Base-by-base conservation (phyloP, 2,113 vertebrate species). In the Aphyosemion australe region DNA sequence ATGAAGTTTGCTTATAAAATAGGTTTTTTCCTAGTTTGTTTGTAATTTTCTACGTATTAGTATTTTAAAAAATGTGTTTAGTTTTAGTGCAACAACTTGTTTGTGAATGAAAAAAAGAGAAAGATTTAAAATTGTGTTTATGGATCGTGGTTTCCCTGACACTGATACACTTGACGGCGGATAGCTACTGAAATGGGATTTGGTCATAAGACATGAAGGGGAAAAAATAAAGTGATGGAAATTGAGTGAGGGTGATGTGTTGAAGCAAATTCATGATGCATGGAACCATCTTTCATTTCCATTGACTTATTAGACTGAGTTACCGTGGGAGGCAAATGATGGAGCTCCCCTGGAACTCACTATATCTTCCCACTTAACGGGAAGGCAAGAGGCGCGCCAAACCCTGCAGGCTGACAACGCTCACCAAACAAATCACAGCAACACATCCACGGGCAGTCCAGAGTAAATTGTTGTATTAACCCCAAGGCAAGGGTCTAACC, bases 381-480 rank as follows among this genome's bases (percentile, higher is more conserved):
- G 70, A 77, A 85, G 69, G 80, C 72, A 60, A 73, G 83, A 60
- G 34, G 66, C n/a, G 18, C 62, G 70, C 73, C 83, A 82, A 77
- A 87, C 73, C 77, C 86, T 89, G 80, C 84, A 87, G 85, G 82
- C 85, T 87, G 85, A 87, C 85, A 83, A 85, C 48, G 34, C 80
- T 86, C 77, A 85, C 77, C 84, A 90, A 91, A 90, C 86, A 90
- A 88, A 90, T 90, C 86, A 90, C 75, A 66, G 84, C 79, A 88
- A 89, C 87, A 87, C 84, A 90, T 90, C 91, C 85, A 86, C 85
- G 82, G 90, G 91, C 88, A 80, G 85, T 88, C 84, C 82, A 79
- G 65, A 85, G 84, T 89, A 90, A 91, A 93, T 88, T 88, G 88
- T 91, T 92, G 79, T 76, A 89, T 89, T 91, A 88, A 87, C 88